These are phyloP conservation scores for Podarcis raffonei DNA, from an alignment of 2,113 vertebrate genomes.

Conservation along the genomic window DNA sequence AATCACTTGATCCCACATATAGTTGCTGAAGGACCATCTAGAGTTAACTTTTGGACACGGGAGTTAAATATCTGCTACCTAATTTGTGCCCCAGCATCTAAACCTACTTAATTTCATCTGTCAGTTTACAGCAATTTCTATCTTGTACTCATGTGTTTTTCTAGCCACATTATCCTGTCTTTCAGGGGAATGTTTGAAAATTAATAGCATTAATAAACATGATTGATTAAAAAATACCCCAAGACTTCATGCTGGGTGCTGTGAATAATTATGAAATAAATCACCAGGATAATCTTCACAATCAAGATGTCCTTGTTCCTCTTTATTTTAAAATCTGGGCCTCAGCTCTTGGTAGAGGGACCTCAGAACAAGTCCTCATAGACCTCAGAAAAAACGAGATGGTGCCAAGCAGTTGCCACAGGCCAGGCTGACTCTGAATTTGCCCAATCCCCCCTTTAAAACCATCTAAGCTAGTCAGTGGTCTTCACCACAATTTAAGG, in stretches of 20 bases:
- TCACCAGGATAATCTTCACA: conserved; percentile 60
- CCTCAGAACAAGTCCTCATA: conserved; percentile 19
- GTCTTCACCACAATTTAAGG: too few relatives aligned
- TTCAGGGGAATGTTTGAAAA: conserved; percentile 60
- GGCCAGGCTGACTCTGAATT: too few relatives aligned
- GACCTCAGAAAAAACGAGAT: conserved; percentile 52
- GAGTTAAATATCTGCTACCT: not conserved
- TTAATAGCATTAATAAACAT: conserved; percentile 70
- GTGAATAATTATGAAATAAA: conserved; percentile 73
- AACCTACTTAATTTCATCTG: conserved; percentile 37
- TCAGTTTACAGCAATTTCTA: conserved; percentile 36
- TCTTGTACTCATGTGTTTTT: conserved; percentile 35
- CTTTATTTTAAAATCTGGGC: conserved; percentile 64
- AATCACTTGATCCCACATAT: not conserved
- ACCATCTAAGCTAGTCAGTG: too few relatives aligned
- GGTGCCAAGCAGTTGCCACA: not conserved
- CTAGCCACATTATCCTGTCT: conserved; percentile 41
- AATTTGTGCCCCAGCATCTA: conserved; percentile 1
- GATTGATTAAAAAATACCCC: conserved; percentile 64
- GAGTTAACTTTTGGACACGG: not conserved
- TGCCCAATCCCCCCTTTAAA: too few relatives aligned
- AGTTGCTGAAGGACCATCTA: not conserved
- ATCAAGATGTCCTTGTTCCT: conserved; percentile 63
- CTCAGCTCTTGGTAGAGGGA: conserved; percentile 30
- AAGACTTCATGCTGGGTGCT: conserved; percentile 57